phyloP scores from a whole-genome alignment of 2,888 invertebrate species.

The Dryomyza anilis region DNA sequence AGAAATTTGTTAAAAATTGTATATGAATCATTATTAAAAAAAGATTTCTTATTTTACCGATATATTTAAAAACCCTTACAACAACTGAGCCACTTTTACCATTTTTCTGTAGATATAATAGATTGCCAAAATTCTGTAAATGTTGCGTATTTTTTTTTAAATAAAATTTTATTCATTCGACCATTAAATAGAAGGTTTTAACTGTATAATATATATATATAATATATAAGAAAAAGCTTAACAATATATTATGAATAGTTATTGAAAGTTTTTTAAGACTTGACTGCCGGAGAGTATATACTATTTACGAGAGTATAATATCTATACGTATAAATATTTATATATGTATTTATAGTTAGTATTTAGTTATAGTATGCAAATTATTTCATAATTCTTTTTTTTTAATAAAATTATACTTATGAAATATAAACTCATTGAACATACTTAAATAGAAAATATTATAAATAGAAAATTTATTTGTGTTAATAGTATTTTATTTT shows the following conservation, averaged over 20 bases:
- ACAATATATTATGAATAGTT: conserved; percentile 15
- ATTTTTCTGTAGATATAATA: too few species aligned
- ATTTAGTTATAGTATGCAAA: conserved; percentile 19
- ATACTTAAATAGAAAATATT: not conserved
- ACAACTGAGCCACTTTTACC: too few species aligned
- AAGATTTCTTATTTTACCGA: too few species aligned
- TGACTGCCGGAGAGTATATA: conserved; percentile 14
- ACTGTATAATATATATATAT: conserved; percentile 22
- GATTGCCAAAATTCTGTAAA: conserved; percentile 20
- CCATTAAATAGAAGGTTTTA: conserved; percentile 21
- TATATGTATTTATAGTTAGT: conserved; percentile 27
- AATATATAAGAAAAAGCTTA: conserved; percentile 24
- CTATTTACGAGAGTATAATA: conserved; percentile 5
- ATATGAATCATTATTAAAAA: too few species aligned
- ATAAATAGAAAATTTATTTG: not conserved
- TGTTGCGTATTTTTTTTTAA: conserved; percentile 25
- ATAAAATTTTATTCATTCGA: conserved; percentile 25
- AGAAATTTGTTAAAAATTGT: too few species aligned
- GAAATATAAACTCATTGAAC: conserved; percentile 4
- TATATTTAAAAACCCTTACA: too few species aligned
- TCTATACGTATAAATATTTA: conserved; percentile 23
- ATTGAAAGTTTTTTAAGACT: conserved; percentile 14
- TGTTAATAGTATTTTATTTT: not conserved
- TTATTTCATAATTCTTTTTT: not conserved
- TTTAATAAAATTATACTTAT: not conserved